Evolutionary conservation across 2,797 vertebrate species (phyloP).

Genomic region (Lateolabrax maculatus): DNA sequence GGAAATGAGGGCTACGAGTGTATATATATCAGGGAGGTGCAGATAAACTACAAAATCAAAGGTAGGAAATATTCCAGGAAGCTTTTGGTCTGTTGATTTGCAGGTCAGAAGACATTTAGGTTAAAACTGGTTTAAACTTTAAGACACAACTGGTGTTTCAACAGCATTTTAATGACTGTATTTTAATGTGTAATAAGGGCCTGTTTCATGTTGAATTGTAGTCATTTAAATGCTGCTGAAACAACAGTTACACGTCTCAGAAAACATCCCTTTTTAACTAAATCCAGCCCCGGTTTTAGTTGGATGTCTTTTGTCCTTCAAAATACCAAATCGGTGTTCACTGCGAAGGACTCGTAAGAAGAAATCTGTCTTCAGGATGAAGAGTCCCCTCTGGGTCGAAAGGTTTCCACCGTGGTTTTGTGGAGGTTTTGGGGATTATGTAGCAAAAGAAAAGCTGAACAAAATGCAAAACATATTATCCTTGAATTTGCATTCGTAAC

Average conservation of each 20-base stretch:
- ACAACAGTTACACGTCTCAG: background rate
- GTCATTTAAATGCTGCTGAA: slow-evolving; percentile 28
- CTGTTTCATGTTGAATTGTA: background rate
- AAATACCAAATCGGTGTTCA: background rate
- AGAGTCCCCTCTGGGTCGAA: background rate
- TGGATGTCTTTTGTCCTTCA: background rate
- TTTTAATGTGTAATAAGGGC: background rate
- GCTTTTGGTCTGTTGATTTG: background rate
- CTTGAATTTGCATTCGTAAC: slow-evolving; percentile 8
- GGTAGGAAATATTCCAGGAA: background rate
- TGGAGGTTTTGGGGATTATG: background rate
- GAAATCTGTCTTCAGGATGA: background rate
- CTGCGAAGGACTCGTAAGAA: background rate
- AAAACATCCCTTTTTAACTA: background rate
- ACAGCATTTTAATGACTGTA: background rate
- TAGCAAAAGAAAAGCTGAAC: background rate
- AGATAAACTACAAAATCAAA: background rate
- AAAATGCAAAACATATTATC: background rate
- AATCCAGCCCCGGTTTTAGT: background rate
- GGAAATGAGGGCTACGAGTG: background rate
- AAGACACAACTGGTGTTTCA: background rate
- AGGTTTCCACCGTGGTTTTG: background rate
- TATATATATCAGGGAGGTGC: background rate
- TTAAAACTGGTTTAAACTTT: background rate
- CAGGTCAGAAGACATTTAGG: background rate